These are phyloP conservation scores for Athripsodes cinereus DNA, from an alignment of 2,888 invertebrate genomes.

Conservation along the genomic window DNA sequence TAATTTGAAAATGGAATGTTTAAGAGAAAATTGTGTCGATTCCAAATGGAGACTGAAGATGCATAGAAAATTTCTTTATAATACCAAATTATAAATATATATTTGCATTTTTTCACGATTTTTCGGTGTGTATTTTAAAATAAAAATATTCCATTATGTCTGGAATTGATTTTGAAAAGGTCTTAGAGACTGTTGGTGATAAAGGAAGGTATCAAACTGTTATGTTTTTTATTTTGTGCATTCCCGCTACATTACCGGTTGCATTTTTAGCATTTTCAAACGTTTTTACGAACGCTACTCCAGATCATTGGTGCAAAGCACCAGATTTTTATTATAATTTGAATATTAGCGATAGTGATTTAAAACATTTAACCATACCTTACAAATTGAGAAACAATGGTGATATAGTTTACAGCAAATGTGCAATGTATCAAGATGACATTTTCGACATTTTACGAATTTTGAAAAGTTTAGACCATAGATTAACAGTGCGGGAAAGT, in stretches of 20 bases:
- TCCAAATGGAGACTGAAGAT: background rate
- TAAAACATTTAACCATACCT: constrained; percentile 51
- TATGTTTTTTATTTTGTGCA: constrained; percentile 57
- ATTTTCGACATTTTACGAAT: background rate
- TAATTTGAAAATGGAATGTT: background rate
- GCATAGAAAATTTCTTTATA: background rate
- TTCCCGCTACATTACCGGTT: constrained; percentile 58
- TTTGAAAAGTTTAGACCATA: constrained; percentile 1
- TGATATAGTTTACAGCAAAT: constrained; percentile 42
- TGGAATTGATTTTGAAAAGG: constrained; percentile 45
- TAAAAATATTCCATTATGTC: constrained; percentile 13
- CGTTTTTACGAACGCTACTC: constrained; percentile 65
- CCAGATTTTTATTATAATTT: constrained; percentile 47
- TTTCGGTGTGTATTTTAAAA: background rate
- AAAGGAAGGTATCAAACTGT: constrained; percentile 59
- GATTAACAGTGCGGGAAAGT: background rate
- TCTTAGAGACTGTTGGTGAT: constrained; percentile 54
- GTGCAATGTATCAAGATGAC: constrained; percentile 43
- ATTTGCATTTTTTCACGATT: background rate
- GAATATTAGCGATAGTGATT: constrained; percentile 43
- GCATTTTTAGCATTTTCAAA: constrained; percentile 62
- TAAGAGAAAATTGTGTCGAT: background rate
- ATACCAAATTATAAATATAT: background rate
- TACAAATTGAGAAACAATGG: constrained; percentile 37
- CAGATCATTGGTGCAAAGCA: constrained; percentile 61